Evolutionary conservation across 2,888 invertebrate genomes (phyloP), one percentile per base, ranked within the genome.

Genomic region (Mesodorylaimus sp.): DNA sequence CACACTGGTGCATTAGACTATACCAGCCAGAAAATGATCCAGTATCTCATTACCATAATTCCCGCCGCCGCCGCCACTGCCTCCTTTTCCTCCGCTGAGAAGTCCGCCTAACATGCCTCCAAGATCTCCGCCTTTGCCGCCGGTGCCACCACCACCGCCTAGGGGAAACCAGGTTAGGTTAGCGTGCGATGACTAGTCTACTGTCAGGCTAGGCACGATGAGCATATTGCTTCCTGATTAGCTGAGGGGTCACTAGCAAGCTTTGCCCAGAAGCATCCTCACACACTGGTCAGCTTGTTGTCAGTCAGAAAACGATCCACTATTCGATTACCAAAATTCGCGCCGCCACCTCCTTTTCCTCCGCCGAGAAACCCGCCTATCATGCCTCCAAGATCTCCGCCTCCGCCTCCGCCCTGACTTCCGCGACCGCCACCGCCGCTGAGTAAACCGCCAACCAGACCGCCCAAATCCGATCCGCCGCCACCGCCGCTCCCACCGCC

Each of bases 351-450:
- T 39, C 21, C 21, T 39, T 21, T 21, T 13, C 41, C 41, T n/a
- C 32, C 26, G 16, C 45, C 45, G 2, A 45, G 19, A n/a, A n/a
- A n/a, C n/a, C n/a, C n/a, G n/a, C n/a, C n/a, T n/a, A n/a, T n/a
- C n/a, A n/a, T n/a, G n/a, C 41, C 41, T 39, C 21, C 41, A 23
- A 7, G 7, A 23, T 21, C 10, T 39, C 13, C 10, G 21, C 21
- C 10, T 7, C 21, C 41, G 41, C 41, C 41, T 13, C 60, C 54
- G 25, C 54, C 57, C 7, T 55, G 55, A 21, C 57, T 53, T 10
- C 41, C n/a, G n/a, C n/a, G n/a, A n/a, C n/a, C n/a, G n/a, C n/a
- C 41, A 39, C 41, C 41, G 21, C 16, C 10, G 21, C 41, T 23
- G 21, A 13, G n/a, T 19, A 45, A 23, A 28, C 32, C 45, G 28